Base-by-base conservation (phyloP, 2,888 invertebrate species). In the Anthrax anthrax region DNA sequence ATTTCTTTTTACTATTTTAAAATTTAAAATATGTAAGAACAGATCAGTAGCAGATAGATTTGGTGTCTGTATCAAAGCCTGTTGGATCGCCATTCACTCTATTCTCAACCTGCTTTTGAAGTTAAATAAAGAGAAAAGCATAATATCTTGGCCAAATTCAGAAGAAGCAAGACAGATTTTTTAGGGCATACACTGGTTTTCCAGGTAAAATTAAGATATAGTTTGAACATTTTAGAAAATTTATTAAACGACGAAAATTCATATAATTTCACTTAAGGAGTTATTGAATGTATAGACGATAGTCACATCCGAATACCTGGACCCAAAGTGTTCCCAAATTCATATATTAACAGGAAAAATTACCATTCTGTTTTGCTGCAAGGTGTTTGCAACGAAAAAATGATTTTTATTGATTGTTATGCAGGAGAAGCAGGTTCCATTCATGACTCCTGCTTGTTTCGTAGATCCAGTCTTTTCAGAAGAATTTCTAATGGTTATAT, bases 341-440 rank as follows among this genome's bases (percentile, higher is more conserved):
- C 47, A 1, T 47, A 47, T 16, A 41, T 47, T 3, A 43, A 43
- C 16, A 43, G 40, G n/a, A 43, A 44, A 43, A 47, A 40, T 3
- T 37, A 36, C 17, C 47, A 44, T 19, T 44, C 44, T 9, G 41
- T 44, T 8, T 17, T 43, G 4, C 18, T 47, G 17, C 40, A 43
- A 41, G 42, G 10, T 14, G 36, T 43, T 14, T 37, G 23, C 23
- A 19, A 43, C n/a, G 42, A 43, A n/a, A 43, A 47, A 19, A 13
- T 40, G 27, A 18, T 44, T 27, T 47, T 47, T 40, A 18, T 32
- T 14, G 37, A 47, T 37, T 47, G 43, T 16, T 47, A 40, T 29
- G 39, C 47, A 8, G 43, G 40, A 13, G 43, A 47, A 47, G 47
- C 37, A 18, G 47, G 43, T 10, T 47, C 43, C 17, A 34, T 47